Percentiles rank a stretch among this genome's conserved stretches.
Conservation (phyloP, 1,140 invertebrate species). For the Ptiloglossa arizonensis region DNA sequence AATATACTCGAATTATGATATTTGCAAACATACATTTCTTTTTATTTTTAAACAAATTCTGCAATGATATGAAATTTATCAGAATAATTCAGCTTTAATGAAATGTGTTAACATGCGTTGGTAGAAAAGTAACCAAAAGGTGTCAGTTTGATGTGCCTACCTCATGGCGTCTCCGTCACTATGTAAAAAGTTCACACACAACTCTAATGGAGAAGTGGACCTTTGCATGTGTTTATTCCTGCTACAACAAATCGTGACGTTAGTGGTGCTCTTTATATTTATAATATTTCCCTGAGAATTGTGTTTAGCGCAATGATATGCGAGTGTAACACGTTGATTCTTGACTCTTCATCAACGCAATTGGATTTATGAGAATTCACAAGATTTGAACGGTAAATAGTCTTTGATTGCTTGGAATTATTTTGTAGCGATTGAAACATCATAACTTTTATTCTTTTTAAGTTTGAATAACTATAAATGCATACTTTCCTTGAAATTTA, state of each 20-base stretch:
- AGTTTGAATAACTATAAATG: too few relatives aligned
- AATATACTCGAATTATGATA: too few relatives aligned
- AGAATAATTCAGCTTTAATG: too few relatives aligned
- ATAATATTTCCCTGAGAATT: neutral
- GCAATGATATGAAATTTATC: too few relatives aligned
- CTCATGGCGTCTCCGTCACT: conserved; percentile 13
- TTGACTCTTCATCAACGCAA: neutral
- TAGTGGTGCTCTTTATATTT: neutral
- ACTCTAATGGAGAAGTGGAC: neutral
- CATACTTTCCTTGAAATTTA: neutral
- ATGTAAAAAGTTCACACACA: neutral
- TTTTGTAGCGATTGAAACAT: neutral
- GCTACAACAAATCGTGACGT: conserved; percentile 14
- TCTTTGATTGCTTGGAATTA: neutral
- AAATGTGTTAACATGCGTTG: neutral
- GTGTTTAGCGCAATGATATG: neutral
- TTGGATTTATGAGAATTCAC: conserved; percentile 34
- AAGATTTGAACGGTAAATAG: conserved; percentile 37
- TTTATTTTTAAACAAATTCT: neutral
- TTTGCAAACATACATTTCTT: too few relatives aligned
- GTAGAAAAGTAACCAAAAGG: neutral
- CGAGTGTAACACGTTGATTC: neutral
- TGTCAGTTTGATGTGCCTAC: neutral
- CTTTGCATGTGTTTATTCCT: conserved; percentile 24
- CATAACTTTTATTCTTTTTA: neutral